phyloP scores from a whole-genome alignment of 2,888 invertebrate species.

The Rhaphigaster nebulosa region DNA sequence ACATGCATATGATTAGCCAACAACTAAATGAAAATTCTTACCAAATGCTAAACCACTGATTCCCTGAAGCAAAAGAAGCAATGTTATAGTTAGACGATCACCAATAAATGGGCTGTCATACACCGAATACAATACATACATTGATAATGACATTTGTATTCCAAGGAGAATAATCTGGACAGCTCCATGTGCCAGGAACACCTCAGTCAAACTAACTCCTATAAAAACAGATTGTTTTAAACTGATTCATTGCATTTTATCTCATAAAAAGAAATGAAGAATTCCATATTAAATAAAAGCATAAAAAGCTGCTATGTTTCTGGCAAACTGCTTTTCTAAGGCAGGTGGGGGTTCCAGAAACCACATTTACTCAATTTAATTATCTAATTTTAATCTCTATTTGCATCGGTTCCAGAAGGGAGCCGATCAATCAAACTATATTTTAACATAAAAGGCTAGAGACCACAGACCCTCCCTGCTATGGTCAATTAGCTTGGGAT shows the following conservation, averaged over 20 bases:
- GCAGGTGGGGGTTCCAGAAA: too few relatives aligned
- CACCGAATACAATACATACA: conserved; percentile 66
- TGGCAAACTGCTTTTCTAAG: too few relatives aligned
- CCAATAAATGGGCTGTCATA: conserved; percentile 66
- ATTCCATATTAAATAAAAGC: neutral
- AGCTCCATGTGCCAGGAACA: conserved; percentile 66
- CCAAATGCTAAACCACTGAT: conserved; percentile 67
- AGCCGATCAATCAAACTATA: too few relatives aligned
- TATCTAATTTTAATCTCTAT: too few relatives aligned
- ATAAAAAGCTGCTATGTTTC: too few relatives aligned
- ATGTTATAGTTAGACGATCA: conserved; percentile 64
- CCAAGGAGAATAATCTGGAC: conserved; percentile 66
- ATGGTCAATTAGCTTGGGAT: too few relatives aligned
- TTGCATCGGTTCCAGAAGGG: too few relatives aligned
- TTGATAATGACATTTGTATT: conserved; percentile 66
- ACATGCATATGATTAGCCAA: too few relatives aligned
- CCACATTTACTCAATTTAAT: too few relatives aligned
- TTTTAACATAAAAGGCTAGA: too few relatives aligned
- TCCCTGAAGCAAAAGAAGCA: conserved; percentile 66
- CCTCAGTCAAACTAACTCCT: conserved; percentile 65
- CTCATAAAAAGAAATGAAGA: neutral
- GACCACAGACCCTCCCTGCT: too few relatives aligned
- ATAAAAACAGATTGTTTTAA: conserved; percentile 35
- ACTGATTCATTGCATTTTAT: neutral
- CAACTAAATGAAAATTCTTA: conserved; percentile 59